phyloP scores from a whole-genome alignment of 2,797 vertebrate species.

The Gallinago stenura region DNA sequence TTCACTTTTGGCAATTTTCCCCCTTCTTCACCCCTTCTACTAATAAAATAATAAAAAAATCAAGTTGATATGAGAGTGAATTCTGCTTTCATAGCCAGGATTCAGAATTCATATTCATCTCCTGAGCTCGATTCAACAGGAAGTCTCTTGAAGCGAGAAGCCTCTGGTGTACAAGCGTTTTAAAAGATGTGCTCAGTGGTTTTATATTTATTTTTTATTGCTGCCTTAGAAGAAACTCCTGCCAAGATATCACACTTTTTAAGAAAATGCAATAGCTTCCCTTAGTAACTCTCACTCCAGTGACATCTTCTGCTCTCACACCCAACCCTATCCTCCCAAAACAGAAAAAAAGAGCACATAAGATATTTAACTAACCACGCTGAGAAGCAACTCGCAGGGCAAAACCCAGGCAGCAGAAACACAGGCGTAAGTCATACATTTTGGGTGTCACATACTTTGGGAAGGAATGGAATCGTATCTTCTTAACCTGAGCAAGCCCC shows the following conservation, averaged over 20 bases:
- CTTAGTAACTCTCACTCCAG: background rate
- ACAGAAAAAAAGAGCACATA: background rate
- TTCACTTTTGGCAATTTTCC: background rate
- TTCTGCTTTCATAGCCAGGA: background rate
- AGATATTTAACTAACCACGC: background rate
- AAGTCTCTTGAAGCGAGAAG: slow-evolving; percentile 29
- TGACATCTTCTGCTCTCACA: background rate
- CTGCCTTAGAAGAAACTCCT: slow-evolving; percentile 45
- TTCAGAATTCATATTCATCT: slow-evolving; percentile 25
- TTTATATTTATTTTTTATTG: slow-evolving; percentile 43
- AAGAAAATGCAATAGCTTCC: slow-evolving; percentile 33
- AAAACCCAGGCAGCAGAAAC: background rate
- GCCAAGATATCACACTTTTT: background rate
- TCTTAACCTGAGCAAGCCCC: background rate
- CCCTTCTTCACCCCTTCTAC: background rate
- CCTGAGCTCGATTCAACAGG: background rate
- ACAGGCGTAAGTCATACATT: rapidly evolving
- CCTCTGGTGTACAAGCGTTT: slow-evolving; percentile 18
- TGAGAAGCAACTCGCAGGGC: background rate
- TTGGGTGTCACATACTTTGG: background rate
- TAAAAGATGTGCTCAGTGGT: slow-evolving; percentile 25
- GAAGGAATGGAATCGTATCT: background rate
- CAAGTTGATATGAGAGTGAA: background rate
- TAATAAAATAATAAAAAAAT: background rate
- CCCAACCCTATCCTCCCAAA: background rate